Percentiles rank a stretch among this genome's conserved stretches.
phyloP scores from a whole-genome alignment of 92 coral and sea anemone species.

The Actinostola sp. region DNA sequence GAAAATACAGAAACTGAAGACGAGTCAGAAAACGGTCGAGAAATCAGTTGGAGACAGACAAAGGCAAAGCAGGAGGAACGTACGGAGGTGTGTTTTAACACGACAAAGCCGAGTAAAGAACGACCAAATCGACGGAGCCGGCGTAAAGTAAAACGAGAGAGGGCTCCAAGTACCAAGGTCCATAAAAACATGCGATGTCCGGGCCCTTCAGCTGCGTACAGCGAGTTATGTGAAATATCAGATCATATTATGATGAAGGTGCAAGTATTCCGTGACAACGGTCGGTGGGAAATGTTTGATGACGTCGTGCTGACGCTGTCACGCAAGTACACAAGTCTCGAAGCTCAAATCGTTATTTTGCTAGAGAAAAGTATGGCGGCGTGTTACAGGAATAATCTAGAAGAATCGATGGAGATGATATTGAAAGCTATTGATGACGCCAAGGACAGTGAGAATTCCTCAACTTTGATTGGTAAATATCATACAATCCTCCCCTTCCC shows the following conservation, averaged over 20 bases:
- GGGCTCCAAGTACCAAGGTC: not conserved
- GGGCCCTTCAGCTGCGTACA: slow-evolving; percentile 11
- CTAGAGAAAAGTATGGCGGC: slow-evolving; percentile 66
- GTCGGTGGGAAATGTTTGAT: slow-evolving; percentile 56
- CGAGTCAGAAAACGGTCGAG: not conserved
- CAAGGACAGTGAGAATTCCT: slow-evolving; percentile 22
- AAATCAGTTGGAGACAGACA: not conserved
- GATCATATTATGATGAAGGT: slow-evolving; percentile 58
- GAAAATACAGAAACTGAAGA: not conserved
- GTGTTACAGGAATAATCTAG: slow-evolving; percentile 51
- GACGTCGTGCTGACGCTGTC: slow-evolving; percentile 15
- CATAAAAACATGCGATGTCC: slow-evolving; percentile 11
- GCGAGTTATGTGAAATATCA: slow-evolving; percentile 12
- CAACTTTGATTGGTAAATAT: slow-evolving; percentile 13
- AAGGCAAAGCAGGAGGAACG: not conserved
- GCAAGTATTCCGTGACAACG: slow-evolving; percentile 70
- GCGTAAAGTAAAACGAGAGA: not conserved
- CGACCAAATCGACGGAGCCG: no score
- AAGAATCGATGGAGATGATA: slow-evolving; percentile 43
- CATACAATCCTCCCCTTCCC: no score
- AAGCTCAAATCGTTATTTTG: slow-evolving; percentile 49
- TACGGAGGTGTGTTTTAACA: not conserved
- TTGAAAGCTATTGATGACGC: slow-evolving; percentile 18
- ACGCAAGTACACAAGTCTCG: slow-evolving; percentile 19
- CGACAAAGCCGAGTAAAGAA: no score